Conservation (phyloP, 2,113 vertebrate species). For the Anthoscopus minutus region DNA sequence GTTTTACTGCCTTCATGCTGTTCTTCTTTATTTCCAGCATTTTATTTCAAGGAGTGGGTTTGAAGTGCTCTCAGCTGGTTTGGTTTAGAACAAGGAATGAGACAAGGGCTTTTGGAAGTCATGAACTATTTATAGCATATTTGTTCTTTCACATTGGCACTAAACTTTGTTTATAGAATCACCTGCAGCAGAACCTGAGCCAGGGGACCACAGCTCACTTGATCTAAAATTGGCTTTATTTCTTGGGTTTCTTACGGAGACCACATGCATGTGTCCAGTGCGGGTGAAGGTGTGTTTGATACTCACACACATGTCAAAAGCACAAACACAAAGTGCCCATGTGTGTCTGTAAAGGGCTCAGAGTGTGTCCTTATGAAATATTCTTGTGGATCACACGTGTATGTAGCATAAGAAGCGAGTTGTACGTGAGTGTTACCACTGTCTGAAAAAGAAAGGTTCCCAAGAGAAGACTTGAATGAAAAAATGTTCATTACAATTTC, state of each 20-base stretch:
- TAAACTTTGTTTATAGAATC: slow-evolving; percentile 58
- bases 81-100: slow-evolving; percentile 38
- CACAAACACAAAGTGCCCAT: neutral
- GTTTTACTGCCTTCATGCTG: slow-evolving; percentile 40
- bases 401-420: neutral
- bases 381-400: neutral
- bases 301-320: neutral
- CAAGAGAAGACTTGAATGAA: neutral
- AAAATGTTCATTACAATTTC: neutral
- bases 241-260: slow-evolving; percentile 42
- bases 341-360: neutral
- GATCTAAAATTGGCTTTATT: slow-evolving; percentile 60
- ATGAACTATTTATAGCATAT: slow-evolving; percentile 57
- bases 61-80: slow-evolving; percentile 49
- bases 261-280: slow-evolving; percentile 32
- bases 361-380: neutral
- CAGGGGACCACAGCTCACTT: slow-evolving; percentile 47
- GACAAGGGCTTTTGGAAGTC: slow-evolving; percentile 41
- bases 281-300: neutral
- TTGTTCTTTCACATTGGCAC: slow-evolving; percentile 59
- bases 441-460: neutral
- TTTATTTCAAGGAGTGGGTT: slow-evolving; percentile 40
- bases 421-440: rapidly evolving
- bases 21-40: slow-evolving; percentile 36
- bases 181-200: slow-evolving; percentile 50